phyloP scores from a whole-genome alignment of 2,888 invertebrate genomes.

The Pelosia muscerda region DNA sequence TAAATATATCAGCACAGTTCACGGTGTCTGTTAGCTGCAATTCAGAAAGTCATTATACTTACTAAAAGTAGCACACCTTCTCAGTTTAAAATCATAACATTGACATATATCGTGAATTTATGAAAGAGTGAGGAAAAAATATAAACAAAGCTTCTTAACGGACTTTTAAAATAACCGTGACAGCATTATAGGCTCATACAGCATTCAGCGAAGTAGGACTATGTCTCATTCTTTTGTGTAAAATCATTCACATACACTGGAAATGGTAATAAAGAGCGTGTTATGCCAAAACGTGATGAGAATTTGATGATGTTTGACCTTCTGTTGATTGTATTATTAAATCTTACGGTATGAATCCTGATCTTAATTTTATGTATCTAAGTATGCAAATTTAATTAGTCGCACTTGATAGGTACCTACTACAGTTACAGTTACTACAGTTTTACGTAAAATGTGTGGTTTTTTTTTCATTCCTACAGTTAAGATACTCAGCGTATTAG shows the following conservation, averaged over 20 bases:
- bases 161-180: constrained; percentile 47
- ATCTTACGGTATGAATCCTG: constrained; percentile 26
- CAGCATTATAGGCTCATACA: constrained; percentile 7
- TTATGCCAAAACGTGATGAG: constrained; percentile 46
- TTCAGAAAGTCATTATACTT: background rate
- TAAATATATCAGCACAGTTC: background rate
- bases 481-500: background rate
- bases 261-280: constrained; percentile 38
- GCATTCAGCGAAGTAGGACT: constrained; percentile 11
- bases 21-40: background rate
- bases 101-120: constrained; percentile 6
- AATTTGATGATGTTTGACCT: constrained; percentile 34
- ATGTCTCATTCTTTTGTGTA: constrained; percentile 45
- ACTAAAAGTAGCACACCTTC: background rate
- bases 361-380: constrained; percentile 19
- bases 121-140: constrained; percentile 18
- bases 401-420: background rate
- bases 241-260: constrained; percentile 46
- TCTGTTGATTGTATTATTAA: constrained; percentile 28
- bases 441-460: background rate
- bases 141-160: constrained; percentile 28
- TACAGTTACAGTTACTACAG: background rate
- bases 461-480: too few species aligned
- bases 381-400: constrained; percentile 10
- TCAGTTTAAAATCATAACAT: background rate